Conservation (phyloP, 1,140 invertebrate species). For the Leptoteleia sp. region DNA sequence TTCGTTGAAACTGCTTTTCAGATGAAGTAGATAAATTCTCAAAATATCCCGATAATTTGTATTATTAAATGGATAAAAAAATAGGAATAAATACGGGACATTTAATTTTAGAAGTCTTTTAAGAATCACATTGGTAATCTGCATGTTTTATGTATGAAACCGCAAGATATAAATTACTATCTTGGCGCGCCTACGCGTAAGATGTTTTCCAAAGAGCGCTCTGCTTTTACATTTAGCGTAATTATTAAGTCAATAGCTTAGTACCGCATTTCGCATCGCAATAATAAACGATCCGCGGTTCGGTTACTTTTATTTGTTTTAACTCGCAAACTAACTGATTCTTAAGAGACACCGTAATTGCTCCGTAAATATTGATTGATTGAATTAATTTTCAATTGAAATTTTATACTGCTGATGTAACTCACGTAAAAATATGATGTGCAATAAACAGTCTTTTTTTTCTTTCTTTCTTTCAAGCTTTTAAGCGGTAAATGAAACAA, state of each 20-base stretch:
- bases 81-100: constrained; percentile 35
- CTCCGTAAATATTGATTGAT: too few relatives aligned
- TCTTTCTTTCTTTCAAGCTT: too few relatives aligned
- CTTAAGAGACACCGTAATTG: constrained; percentile 4
- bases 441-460: too few relatives aligned
- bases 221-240: constrained; percentile 48
- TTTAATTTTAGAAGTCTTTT: constrained; percentile 47
- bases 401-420: too few relatives aligned
- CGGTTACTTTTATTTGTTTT: not conserved
- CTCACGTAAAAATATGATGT: too few relatives aligned
- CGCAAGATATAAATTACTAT: constrained; percentile 68
- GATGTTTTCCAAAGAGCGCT: constrained; percentile 49
- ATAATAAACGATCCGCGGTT: constrained; percentile 11
- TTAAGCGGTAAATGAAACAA: too few relatives aligned
- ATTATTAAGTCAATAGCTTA: constrained; percentile 44
- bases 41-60: too few relatives aligned
- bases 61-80: constrained; percentile 20
- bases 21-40: too few relatives aligned
- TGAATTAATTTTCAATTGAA: too few relatives aligned
- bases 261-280: constrained; percentile 10
- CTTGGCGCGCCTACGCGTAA: constrained; percentile 68
- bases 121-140: constrained; percentile 58
- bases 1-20: too few relatives aligned
- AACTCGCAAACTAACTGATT: constrained; percentile 9
- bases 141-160: constrained; percentile 72